Percentiles rank a stretch among this genome's conserved stretches.
These are phyloP conservation scores for Silurus glanis DNA, from an alignment of 2,113 vertebrate species.

Conservation along the genomic window DNA sequence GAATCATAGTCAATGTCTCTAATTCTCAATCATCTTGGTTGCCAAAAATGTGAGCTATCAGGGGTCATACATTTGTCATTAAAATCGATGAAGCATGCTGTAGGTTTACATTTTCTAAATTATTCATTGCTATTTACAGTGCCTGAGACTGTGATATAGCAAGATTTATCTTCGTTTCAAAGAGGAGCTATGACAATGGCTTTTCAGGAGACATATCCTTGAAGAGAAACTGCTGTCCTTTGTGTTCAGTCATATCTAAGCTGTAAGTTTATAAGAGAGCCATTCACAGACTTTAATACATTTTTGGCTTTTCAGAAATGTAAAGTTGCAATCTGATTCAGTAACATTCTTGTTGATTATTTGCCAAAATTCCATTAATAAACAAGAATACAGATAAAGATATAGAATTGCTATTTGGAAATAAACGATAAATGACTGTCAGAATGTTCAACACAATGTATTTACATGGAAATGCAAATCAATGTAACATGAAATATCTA, in stretches of 20 bases:
- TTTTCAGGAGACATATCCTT: neutral
- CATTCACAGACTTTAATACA: neutral
- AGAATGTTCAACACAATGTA: neutral
- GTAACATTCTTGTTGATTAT: neutral
- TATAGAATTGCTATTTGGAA: neutral
- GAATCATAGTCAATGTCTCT: slow-evolving; percentile 49
- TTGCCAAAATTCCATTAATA: slow-evolving; percentile 15
- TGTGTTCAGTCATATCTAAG: neutral
- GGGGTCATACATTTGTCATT: slow-evolving; percentile 19
- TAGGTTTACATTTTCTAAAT: slow-evolving; percentile 17
- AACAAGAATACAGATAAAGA: neutral
- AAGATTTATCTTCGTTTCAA: neutral
- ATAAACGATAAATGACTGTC: neutral
- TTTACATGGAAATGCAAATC: neutral
- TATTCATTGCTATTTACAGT: slow-evolving; percentile 1
- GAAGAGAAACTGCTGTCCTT: slow-evolving; percentile 25
- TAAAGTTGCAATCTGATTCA: neutral
- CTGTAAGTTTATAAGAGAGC: neutral
- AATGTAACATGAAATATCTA: neutral
- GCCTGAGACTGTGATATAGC: neutral
- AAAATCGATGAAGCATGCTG: slow-evolving; percentile 23
- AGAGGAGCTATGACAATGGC: neutral
- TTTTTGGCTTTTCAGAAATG: slow-evolving; percentile 1
- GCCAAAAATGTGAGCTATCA: slow-evolving; percentile 67
- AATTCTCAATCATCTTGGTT: slow-evolving; percentile 66